Evolutionary conservation across 1,140 invertebrate species (phyloP), one percentile per base, ranked within the genome.

Genomic region (Geopemphigus sp.): DNA sequence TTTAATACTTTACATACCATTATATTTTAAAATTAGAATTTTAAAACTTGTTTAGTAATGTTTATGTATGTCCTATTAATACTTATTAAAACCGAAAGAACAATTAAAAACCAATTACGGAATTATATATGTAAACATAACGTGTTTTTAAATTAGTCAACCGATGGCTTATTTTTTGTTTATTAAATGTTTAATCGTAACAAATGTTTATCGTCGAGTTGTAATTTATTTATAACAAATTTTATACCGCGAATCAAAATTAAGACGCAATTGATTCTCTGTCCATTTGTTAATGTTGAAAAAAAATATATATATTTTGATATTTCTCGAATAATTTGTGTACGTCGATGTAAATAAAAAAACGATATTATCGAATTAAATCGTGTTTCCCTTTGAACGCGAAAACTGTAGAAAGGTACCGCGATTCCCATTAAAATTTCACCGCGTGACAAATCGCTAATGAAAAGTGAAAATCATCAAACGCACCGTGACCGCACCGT

Each of bases 251-350:
- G 19, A 72, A 45, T 29, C 54, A 29, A 32, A 29, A 54, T 53
- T 66, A 66, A 66, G 39, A 22, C 54, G 68, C 15, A 72, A 72
- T 29, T 29, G 54, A 72, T 72, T 57, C 74, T 57, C 74, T 57
- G 74, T 78, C 74, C 74, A 78, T 78, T 72, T 78, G 57, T 78
- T 78, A 61, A 47, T n/a, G 50, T 63, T 63, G 32, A 39, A 39
- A 39, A 39, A 4, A 8, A 39, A 4, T 39, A 8, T 39, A 39
- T 39, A n/a, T 45, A 56, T 61, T 57, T 39, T 57, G 15, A 47
- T 78, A 45, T 63, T 78, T 59, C 10, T 32, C 45, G 8, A 47
- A 57, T 22, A 24, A 10, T 78, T 78, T 39, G 22, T 22, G 1
- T 59, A 76, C 59, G 22, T 78, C 63, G 14, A 61, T 78, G 74